These are phyloP conservation scores for Tachycineta bicolor DNA, from an alignment of 2,113 vertebrate species.

Conservation along the genomic window DNA sequence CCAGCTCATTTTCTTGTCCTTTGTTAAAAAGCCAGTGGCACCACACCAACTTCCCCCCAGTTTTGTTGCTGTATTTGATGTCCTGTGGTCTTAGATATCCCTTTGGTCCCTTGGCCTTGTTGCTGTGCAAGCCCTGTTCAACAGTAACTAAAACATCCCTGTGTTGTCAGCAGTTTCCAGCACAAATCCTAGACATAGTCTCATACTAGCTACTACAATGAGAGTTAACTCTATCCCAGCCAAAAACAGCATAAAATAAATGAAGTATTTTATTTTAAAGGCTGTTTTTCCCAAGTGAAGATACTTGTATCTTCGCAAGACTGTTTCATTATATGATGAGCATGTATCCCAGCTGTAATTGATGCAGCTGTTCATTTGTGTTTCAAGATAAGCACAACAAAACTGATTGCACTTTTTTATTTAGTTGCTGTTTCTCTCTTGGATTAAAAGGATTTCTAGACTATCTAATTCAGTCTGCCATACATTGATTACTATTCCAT, in stretches of 20 bases:
- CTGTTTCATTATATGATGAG: background rate
- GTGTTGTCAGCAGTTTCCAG: background rate
- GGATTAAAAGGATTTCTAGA: background rate
- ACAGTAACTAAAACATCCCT: background rate
- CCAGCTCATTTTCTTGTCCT: background rate
- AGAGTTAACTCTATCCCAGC: background rate
- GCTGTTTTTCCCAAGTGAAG: background rate
- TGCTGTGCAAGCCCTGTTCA: background rate
- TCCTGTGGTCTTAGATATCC: background rate
- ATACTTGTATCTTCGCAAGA: background rate
- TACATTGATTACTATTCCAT: constrained; percentile 56
- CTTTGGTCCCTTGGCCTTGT: background rate
- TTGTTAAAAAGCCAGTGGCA: background rate
- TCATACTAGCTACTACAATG: background rate
- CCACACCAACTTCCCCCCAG: background rate
- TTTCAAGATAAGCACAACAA: background rate
- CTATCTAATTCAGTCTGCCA: background rate
- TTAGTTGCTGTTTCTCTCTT: background rate
- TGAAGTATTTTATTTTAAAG: background rate
- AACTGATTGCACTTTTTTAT: background rate
- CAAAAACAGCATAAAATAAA: background rate
- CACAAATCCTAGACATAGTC: background rate
- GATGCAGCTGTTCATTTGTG: background rate
- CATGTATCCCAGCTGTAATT: background rate
- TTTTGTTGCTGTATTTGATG: background rate